Percentiles rank a stretch among this genome's conserved stretches.
phyloP scores from a whole-genome alignment of 2,888 invertebrate species.

The Cosmorhoe ocellata region DNA sequence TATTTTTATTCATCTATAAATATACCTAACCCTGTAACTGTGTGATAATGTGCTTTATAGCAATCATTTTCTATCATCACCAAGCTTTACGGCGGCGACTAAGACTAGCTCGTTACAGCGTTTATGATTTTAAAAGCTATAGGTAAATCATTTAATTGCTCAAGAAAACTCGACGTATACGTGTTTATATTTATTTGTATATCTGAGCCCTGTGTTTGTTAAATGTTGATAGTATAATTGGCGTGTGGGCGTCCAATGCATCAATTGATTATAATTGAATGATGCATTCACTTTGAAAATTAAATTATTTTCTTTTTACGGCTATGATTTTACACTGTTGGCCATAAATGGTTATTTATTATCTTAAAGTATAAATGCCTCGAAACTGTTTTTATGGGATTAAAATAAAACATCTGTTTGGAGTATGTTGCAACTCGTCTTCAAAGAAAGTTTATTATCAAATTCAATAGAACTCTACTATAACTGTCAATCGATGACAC shows the following conservation, averaged over 20 bases:
- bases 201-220: not conserved
- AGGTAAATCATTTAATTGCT: not conserved
- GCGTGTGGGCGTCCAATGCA: constrained; percentile 29
- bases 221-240: constrained; percentile 9
- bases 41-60: not conserved
- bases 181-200: not conserved
- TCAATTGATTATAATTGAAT: constrained; percentile 12
- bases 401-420: not conserved
- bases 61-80: constrained; percentile 3
- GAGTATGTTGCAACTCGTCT: constrained; percentile 3
- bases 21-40: not conserved
- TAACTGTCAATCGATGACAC: constrained; percentile 23
- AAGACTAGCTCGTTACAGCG: not conserved
- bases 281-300: constrained; percentile 3
- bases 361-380: not conserved
- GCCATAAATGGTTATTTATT: constrained; percentile 1
- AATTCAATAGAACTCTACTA: not conserved
- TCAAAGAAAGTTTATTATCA: constrained; percentile 15
- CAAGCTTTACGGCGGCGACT: not conserved
- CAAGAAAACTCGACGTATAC: not conserved
- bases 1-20: no score
- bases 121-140: constrained; percentile 1
- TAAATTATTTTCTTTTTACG: constrained; percentile 2
- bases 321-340: not conserved
- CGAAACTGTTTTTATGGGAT: no score